A percentile compares a stretch with the other conserved stretches of the same genome.
Conservation (phyloP, 2,797 vertebrate genomes). For the Cetoscarus ocellatus region DNA sequence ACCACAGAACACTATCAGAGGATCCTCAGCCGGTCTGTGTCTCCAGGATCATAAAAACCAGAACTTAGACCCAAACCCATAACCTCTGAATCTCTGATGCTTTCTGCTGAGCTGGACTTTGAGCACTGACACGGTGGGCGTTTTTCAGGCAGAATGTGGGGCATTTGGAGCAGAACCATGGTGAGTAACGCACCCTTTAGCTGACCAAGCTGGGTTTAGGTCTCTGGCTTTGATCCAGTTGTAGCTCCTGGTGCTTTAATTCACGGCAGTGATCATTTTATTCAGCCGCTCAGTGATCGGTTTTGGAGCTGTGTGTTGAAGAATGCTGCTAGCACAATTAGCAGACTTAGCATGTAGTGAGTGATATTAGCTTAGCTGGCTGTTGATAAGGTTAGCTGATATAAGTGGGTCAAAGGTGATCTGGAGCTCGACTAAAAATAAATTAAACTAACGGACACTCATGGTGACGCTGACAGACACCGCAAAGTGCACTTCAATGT, state of each 20-base stretch:
- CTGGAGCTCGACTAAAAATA: background rate
- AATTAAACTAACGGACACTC: background rate
- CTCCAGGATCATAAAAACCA: background rate
- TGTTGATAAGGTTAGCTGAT: slow-evolving; percentile 6
- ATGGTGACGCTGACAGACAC: rapidly evolving
- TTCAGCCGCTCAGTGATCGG: rapidly evolving
- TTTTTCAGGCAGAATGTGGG: slow-evolving; percentile 82
- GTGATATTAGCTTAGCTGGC: background rate
- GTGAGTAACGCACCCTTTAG: slow-evolving; percentile 79
- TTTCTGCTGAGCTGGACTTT: background rate
- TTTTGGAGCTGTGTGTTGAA: background rate
- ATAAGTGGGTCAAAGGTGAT: slow-evolving; percentile 64
- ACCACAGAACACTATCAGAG: background rate
- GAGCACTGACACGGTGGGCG: slow-evolving; percentile 50
- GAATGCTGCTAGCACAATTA: slow-evolving; percentile 25
- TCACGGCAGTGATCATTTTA: rapidly evolving
- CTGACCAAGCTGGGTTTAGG: background rate
- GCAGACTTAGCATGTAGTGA: background rate
- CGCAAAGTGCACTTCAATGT: too few species aligned
- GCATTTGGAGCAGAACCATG: slow-evolving; percentile 83
- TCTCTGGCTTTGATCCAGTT: background rate
- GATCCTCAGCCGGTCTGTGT: too few species aligned
- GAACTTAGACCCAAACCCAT: too few species aligned
- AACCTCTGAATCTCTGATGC: too few species aligned
- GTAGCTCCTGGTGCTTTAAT: background rate